Conservation (phyloP, 2,797 vertebrate species). For the Prionace glauca region DNA sequence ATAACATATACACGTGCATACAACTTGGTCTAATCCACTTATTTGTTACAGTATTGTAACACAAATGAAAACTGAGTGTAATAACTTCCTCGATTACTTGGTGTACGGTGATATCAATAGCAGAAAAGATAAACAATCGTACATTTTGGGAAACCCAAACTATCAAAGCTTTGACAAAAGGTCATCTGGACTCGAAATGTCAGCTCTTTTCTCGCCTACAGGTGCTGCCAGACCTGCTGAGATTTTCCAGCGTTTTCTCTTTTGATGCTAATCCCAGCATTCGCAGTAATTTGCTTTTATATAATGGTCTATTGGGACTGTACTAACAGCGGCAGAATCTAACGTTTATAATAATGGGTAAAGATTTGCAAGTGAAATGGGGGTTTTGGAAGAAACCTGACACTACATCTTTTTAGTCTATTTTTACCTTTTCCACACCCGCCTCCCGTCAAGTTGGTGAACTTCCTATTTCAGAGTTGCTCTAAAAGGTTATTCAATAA, state of each 20-base stretch:
- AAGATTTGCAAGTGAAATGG: not conserved
- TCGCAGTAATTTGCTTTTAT: too few relatives aligned
- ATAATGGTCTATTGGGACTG: not conserved
- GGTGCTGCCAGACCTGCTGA: too few relatives aligned
- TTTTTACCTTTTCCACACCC: not conserved
- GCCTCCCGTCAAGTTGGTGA: not conserved
- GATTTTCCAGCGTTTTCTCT: too few relatives aligned
- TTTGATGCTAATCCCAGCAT: too few relatives aligned
- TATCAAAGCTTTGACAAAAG: too few relatives aligned
- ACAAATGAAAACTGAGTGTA: not conserved
- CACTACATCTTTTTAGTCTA: not conserved
- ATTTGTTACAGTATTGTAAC: not conserved
- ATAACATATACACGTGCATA: not conserved
- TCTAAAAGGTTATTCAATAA: not conserved
- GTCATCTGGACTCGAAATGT: too few relatives aligned
- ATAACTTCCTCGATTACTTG: not conserved
- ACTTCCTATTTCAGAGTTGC: not conserved
- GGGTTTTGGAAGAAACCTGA: not conserved
- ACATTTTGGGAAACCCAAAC: too few relatives aligned
- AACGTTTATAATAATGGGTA: not conserved
- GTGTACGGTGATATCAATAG: not conserved
- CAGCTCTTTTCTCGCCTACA: too few relatives aligned
- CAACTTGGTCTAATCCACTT: not conserved
- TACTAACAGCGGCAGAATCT: not conserved
- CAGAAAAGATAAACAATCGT: not conserved